Conservation (phyloP, 2,797 vertebrate species). For the Poeciliopsis presidionis region DNA sequence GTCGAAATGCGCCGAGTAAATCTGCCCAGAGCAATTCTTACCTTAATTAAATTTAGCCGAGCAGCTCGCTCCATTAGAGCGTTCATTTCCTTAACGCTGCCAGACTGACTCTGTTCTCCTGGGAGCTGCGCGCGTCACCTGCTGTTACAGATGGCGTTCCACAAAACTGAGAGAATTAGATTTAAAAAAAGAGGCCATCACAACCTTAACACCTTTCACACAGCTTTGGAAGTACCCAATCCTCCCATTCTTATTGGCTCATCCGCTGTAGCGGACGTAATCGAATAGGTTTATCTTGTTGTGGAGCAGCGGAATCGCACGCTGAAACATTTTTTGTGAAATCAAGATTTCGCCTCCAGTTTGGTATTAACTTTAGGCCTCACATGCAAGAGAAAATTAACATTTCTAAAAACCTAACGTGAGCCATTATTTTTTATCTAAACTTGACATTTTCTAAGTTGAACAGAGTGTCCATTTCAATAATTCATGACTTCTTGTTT, state of each 20-base stretch:
- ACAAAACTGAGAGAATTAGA: slow-evolving; percentile 1
- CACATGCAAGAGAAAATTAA: neutral
- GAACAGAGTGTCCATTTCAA: neutral
- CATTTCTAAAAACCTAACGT: neutral
- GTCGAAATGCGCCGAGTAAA: slow-evolving; percentile 2
- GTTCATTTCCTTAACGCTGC: slow-evolving; percentile 24
- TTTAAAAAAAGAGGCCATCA: neutral
- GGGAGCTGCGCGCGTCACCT: slow-evolving; percentile 10
- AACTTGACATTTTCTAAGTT: neutral
- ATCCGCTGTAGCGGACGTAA: neutral
- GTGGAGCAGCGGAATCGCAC: neutral
- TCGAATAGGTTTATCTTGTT: neutral
- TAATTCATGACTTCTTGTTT: neutral
- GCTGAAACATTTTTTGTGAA: neutral
- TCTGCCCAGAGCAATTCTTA: slow-evolving; percentile 7
- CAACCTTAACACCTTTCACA: neutral
- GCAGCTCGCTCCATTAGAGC: slow-evolving; percentile 14
- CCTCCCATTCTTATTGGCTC: neutral
- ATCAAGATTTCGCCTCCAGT: neutral
- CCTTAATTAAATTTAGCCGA: slow-evolving; percentile 16
- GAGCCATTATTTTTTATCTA: neutral
- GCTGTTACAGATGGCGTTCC: neutral
- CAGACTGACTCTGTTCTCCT: slow-evolving; percentile 7
- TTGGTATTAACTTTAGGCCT: neutral
- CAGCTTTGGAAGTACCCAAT: neutral